Evolutionary conservation across 2,113 vertebrate genomes (phyloP).

Genomic region (Phoenicopterus ruber): DNA sequence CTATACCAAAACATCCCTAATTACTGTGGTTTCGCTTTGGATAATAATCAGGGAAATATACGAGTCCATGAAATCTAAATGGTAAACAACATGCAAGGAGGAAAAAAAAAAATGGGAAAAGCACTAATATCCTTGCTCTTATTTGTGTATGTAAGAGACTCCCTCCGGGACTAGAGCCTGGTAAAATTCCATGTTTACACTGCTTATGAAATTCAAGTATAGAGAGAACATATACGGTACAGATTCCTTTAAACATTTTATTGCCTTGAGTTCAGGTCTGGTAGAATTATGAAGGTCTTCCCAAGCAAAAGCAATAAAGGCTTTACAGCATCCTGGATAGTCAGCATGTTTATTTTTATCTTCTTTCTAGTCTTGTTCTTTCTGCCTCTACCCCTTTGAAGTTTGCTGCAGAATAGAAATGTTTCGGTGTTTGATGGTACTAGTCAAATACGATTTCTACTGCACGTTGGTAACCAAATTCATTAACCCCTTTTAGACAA

Average conservation of each 20-base stretch:
- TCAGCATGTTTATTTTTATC: slow-evolving; percentile 28
- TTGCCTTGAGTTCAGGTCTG: slow-evolving; percentile 28
- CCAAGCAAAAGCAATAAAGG: slow-evolving; percentile 49
- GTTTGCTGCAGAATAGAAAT: background rate
- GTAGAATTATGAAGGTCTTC: slow-evolving; percentile 40
- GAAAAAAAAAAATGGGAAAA: background rate
- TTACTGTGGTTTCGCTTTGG: slow-evolving; percentile 25
- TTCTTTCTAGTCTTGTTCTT: background rate
- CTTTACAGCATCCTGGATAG: slow-evolving; percentile 46
- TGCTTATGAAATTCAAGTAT: slow-evolving; percentile 45
- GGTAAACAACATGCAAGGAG: background rate
- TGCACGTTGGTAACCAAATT: background rate
- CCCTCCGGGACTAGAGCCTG: background rate
- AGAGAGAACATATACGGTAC: background rate
- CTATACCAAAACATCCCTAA: background rate
- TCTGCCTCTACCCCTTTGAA: slow-evolving; percentile 40
- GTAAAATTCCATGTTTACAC: slow-evolving; percentile 53
- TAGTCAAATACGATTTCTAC: background rate
- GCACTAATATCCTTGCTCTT: background rate
- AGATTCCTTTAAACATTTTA: slow-evolving; percentile 56
- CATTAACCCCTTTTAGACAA: background rate
- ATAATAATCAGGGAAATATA: slow-evolving; percentile 34
- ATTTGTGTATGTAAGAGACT: slow-evolving; percentile 3
- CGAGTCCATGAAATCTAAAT: background rate
- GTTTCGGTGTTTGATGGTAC: background rate